A percentile compares a stretch with the other conserved stretches of the same genome.
phyloP scores from a whole-genome alignment of 23 tunicate genomes.

The Ciona savignyi region DNA sequence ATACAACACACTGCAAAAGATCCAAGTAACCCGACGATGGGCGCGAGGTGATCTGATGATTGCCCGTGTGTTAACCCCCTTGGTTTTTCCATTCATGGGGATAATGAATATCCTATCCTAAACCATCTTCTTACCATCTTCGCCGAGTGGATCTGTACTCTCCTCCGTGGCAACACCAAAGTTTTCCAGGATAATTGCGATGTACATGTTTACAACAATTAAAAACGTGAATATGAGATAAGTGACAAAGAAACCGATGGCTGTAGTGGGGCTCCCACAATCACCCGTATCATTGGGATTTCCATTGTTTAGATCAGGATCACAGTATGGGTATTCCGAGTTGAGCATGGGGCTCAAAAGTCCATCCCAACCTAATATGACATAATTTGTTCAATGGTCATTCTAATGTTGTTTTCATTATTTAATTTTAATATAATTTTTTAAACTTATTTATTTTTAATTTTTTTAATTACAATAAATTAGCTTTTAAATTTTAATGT shows the following conservation, averaged over 20 bases:
- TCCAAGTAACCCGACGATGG: too few relatives aligned
- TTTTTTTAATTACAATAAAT: too few relatives aligned
- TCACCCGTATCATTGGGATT: constrained; percentile 59
- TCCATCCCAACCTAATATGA: constrained; percentile 82
- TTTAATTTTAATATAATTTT: too few relatives aligned
- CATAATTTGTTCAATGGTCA: neutral
- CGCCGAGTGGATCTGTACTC: constrained; percentile 89
- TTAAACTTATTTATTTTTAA: too few relatives aligned
- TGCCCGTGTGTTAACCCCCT: too few relatives aligned
- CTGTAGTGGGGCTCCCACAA: constrained; percentile 82
- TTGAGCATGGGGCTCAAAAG: constrained; percentile 73
- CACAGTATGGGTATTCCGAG: constrained; percentile 63
- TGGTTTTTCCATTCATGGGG: too few relatives aligned
- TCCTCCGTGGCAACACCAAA: constrained; percentile 98
- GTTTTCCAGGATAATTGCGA: constrained; percentile 96
- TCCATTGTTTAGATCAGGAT: constrained; percentile 51
- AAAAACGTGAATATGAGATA: constrained; percentile 89
- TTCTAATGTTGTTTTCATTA: too few relatives aligned
- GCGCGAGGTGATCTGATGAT: too few relatives aligned
- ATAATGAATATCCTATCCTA: too few relatives aligned
- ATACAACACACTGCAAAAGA: too few relatives aligned
- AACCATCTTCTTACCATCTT: constrained; percentile 74
- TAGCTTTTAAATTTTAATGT: too few relatives aligned
- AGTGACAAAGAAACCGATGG: constrained; percentile 76
- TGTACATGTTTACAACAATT: constrained; percentile 98